Evolutionary conservation across 2,797 vertebrate species (phyloP).

Genomic region (Sebastes iracundus): DNA sequence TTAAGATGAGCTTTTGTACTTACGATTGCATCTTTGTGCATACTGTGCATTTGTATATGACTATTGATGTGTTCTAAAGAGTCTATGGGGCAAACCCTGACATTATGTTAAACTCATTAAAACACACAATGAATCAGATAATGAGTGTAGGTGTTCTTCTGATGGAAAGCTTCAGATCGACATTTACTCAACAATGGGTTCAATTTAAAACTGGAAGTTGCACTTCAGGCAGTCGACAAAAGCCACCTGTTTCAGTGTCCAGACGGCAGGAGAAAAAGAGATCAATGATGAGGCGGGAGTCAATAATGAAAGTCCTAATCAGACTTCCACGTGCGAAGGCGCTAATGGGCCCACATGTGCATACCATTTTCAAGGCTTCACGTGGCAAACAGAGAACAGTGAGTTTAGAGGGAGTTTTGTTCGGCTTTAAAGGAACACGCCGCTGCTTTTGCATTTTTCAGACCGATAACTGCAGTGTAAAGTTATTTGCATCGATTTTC

Average conservation of each 20-base stretch:
- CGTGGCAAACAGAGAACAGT: constrained; percentile 47
- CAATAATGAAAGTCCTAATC: constrained; percentile 39
- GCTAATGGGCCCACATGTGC: constrained; percentile 38
- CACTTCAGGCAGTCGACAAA: constrained; percentile 14
- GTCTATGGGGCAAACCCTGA: not conserved
- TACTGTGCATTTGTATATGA: not conserved
- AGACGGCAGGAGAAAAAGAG: not conserved
- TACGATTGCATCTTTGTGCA: not conserved
- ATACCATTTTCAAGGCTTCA: constrained; percentile 37
- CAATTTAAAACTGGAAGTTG: not conserved
- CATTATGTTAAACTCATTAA: not conserved
- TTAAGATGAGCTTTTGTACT: not conserved
- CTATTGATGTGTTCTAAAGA: not conserved
- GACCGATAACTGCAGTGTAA: not conserved
- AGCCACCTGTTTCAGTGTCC: not conserved
- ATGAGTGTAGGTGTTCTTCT: not conserved
- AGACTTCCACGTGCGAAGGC: constrained; percentile 51
- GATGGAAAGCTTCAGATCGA: not conserved
- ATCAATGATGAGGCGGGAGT: constrained; percentile 5
- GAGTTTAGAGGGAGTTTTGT: constrained; percentile 15
- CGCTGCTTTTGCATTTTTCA: not conserved
- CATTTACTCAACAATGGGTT: not conserved
- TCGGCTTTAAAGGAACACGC: not conserved
- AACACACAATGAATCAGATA: not conserved
- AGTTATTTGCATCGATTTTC: not conserved